Conservation (phyloP, 2,113 vertebrate species). For the Petroica traversi region DNA sequence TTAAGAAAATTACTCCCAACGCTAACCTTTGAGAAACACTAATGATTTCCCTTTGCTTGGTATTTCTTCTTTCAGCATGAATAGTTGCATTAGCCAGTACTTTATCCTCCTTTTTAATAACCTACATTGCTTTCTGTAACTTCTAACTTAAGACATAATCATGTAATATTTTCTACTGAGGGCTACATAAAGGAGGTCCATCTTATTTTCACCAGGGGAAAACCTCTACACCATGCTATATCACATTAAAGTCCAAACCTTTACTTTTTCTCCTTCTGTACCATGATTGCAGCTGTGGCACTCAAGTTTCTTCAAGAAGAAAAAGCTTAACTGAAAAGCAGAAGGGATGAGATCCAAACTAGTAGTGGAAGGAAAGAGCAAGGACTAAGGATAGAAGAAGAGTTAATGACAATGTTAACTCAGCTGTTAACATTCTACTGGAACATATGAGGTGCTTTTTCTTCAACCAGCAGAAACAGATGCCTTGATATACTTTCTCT, state of each 20-base stretch:
- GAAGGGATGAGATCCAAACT: neutral
- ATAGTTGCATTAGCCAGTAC: neutral
- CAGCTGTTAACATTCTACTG: neutral
- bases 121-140: neutral
- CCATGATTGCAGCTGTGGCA: neutral
- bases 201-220: neutral
- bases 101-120: neutral
- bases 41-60: constrained; percentile 5
- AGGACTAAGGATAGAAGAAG: neutral
- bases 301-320: neutral
- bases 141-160: neutral
- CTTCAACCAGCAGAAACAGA: neutral
- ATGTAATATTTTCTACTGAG: neutral
- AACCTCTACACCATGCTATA: fast-evolving
- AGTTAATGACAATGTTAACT: neutral
- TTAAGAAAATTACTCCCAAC: constrained; percentile 27
- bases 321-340: neutral
- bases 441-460: neutral
- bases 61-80: neutral
- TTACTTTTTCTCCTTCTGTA: neutral
- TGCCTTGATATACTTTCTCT: neutral
- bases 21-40: constrained; percentile 15
- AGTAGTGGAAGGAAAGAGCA: neutral
- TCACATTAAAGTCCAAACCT: neutral
- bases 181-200: neutral